phyloP scores from a whole-genome alignment of 2,888 invertebrate species.

The Alloscopus bannaensis region DNA sequence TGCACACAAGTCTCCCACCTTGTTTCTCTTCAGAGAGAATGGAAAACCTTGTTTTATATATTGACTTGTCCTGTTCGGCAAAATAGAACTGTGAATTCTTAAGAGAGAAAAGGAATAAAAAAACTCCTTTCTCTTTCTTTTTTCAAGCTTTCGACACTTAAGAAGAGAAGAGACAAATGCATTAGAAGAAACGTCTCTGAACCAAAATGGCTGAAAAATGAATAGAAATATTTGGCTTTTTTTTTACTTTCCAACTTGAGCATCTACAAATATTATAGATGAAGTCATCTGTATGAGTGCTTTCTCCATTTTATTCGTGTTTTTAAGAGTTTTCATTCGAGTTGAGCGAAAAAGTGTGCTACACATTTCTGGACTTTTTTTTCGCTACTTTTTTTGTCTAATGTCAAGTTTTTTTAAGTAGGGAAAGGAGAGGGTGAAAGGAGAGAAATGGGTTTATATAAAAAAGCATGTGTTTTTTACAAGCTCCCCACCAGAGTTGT shows the following conservation, averaged over 20 bases:
- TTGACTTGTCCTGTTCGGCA: slow-evolving; percentile 31
- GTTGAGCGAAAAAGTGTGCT: too few relatives aligned
- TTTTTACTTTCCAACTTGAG: too few relatives aligned
- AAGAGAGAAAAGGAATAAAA: slow-evolving; percentile 8
- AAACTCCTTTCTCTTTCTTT: background rate
- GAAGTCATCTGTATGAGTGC: too few relatives aligned
- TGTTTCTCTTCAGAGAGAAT: background rate
- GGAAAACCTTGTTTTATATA: slow-evolving; percentile 34
- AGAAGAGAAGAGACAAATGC: slow-evolving; percentile 26
- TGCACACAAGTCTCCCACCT: background rate
- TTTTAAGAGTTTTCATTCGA: too few relatives aligned
- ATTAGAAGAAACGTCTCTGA: slow-evolving; percentile 28
- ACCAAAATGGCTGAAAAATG: too few relatives aligned
- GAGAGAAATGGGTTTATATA: background rate
- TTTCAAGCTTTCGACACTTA: background rate
- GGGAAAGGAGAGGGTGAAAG: background rate
- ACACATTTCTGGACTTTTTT: too few relatives aligned
- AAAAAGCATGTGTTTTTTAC: slow-evolving; percentile 26
- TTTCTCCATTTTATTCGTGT: too few relatives aligned
- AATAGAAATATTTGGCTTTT: too few relatives aligned
- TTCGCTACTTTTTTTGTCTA: too few relatives aligned
- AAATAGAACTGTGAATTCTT: slow-evolving; percentile 19
- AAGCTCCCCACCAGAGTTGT: slow-evolving; percentile 1
- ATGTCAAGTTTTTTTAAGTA: too few relatives aligned
- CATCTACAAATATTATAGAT: too few relatives aligned